phyloP scores from a whole-genome alignment of 2,797 vertebrate genomes.

The Gymnocypris eckloni region DNA sequence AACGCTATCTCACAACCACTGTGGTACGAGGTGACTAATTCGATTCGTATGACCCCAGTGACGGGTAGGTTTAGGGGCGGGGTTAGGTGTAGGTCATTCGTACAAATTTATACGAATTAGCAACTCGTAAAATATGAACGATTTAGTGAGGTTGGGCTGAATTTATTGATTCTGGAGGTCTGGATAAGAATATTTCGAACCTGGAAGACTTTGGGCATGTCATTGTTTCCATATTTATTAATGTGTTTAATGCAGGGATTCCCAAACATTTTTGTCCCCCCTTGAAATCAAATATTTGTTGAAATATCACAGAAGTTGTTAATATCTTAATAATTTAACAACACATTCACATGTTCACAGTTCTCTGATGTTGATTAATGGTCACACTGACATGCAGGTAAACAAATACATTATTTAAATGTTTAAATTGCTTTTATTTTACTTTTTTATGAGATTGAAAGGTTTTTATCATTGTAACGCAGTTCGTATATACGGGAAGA shows the following conservation, averaged over 20 bases:
- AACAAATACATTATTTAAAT: not conserved
- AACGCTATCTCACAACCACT: too few relatives aligned
- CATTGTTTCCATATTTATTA: not conserved
- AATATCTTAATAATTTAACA: not conserved
- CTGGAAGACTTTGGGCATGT: not conserved
- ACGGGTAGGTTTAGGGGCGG: too few relatives aligned
- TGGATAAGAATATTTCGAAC: not conserved
- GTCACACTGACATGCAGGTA: not conserved
- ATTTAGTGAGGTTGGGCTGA: not conserved
- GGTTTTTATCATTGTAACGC: too few relatives aligned
- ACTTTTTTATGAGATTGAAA: too few relatives aligned
- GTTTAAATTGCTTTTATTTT: too few relatives aligned
- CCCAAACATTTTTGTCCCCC: not conserved
- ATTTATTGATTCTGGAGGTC: not conserved
- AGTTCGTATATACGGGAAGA: too few relatives aligned
- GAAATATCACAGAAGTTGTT: not conserved
- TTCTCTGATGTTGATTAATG: too few relatives aligned
- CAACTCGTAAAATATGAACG: too few relatives aligned
- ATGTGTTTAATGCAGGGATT: not conserved
- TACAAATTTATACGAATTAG: too few relatives aligned
- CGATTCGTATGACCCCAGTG: too few relatives aligned
- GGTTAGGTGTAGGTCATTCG: too few relatives aligned
- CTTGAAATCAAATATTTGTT: not conserved
- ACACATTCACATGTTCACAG: not conserved
- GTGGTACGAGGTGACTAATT: too few relatives aligned